Percentiles rank a stretch among this genome's conserved stretches.
Evolutionary conservation across 1,140 invertebrate genomes (phyloP).

Genomic region (Platyscapa corneri): DNA sequence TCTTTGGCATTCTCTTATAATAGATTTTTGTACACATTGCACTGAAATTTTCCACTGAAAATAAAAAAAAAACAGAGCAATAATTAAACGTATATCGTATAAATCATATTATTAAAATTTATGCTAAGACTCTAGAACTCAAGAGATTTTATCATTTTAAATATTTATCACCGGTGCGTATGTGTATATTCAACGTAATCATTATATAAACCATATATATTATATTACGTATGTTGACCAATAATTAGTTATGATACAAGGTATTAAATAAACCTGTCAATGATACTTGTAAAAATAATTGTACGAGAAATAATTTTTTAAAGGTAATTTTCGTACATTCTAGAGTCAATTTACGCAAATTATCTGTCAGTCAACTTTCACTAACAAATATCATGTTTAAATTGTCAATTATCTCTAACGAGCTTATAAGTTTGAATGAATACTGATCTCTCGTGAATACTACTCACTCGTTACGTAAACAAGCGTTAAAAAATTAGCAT

Average conservation of each 20-base stretch:
- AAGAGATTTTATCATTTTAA: too few species aligned
- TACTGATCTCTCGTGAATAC: background rate
- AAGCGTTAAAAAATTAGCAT: background rate
- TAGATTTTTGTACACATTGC: constrained; percentile 57
- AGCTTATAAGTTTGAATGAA: background rate
- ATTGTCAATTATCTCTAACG: too few species aligned
- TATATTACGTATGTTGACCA: too few species aligned
- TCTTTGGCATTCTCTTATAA: constrained; percentile 66
- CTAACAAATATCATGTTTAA: too few species aligned
- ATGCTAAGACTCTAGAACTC: too few species aligned
- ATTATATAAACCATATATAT: too few species aligned
- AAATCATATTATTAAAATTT: background rate
- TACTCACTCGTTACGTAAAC: background rate
- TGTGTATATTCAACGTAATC: too few species aligned
- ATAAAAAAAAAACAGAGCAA: constrained; percentile 33
- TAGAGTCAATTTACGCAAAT: too few species aligned
- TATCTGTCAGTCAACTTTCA: background rate
- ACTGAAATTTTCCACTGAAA: constrained; percentile 65
- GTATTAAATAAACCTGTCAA: background rate
- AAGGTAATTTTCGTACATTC: too few species aligned
- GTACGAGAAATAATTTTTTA: background rate
- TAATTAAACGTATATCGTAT: background rate
- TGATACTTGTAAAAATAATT: background rate
- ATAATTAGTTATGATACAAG: too few species aligned
- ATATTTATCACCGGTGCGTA: too few species aligned